These are phyloP conservation scores for Timandra comae DNA, from an alignment of 2,888 invertebrate species.

Conservation along the genomic window DNA sequence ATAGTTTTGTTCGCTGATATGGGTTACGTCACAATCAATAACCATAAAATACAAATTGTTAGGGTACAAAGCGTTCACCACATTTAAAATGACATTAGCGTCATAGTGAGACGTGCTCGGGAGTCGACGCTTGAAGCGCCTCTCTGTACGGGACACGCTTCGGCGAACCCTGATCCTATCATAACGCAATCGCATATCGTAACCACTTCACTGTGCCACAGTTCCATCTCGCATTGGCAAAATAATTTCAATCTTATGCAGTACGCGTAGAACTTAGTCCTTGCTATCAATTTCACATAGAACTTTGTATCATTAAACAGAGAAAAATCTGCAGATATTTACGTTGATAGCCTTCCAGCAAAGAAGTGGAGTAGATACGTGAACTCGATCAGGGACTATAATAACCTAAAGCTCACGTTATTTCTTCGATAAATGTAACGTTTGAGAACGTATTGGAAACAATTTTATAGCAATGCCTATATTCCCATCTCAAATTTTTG, in stretches of 20 bases:
- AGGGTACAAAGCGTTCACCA: constrained; percentile 39
- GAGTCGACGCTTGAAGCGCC: constrained; percentile 39
- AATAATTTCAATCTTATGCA: constrained; percentile 35
- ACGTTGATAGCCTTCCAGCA: constrained; percentile 68
- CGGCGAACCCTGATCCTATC: constrained; percentile 72
- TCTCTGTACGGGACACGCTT: constrained; percentile 52
- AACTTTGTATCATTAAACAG: constrained; percentile 32
- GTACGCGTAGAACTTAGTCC: constrained; percentile 8
- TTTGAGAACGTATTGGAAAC: constrained; percentile 32
- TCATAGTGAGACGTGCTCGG: constrained; percentile 50
- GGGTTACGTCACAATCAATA: constrained; percentile 28
- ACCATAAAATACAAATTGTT: constrained; percentile 31
- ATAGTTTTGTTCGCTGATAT: constrained; percentile 16
- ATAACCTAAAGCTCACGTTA: constrained; percentile 57
- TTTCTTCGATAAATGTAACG: constrained; percentile 46
- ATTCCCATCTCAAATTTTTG: too few relatives aligned
- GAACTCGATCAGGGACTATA: constrained; percentile 64
- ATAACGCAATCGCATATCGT: constrained; percentile 71
- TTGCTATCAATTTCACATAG: constrained; percentile 15
- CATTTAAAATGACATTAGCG: constrained; percentile 60
- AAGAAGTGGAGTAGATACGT: constrained; percentile 68
- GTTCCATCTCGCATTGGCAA: constrained; percentile 25
- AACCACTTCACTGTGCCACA: constrained; percentile 31
- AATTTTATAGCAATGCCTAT: constrained; percentile 17
- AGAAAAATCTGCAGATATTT: constrained; percentile 68